phyloP scores from a whole-genome alignment of 1,140 invertebrate genomes.

The Triops longicaudatus region DNA sequence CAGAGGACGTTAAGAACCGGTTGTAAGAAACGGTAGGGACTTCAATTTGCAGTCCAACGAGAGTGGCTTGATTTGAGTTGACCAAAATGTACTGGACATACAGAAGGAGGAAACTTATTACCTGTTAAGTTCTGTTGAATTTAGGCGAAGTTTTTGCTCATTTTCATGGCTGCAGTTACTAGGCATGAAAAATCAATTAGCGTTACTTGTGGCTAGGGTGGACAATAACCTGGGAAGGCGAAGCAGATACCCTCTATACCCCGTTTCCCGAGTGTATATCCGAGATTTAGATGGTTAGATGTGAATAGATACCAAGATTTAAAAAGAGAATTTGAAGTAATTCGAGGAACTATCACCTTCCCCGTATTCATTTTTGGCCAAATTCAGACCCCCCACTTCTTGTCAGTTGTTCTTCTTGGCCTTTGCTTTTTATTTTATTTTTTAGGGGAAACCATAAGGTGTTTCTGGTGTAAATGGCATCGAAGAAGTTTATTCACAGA shows the following conservation, averaged over 20 bases:
- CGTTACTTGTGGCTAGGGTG: neutral
- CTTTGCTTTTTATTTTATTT: neutral
- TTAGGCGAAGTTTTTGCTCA: neutral
- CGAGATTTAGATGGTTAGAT: neutral
- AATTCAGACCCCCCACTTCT: neutral
- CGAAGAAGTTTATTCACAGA: neutral
- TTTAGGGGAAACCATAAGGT: neutral
- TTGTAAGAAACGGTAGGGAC: too few relatives aligned
- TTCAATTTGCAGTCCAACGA: too few relatives aligned
- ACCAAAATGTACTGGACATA: neutral
- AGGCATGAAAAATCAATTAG: neutral
- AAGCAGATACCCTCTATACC: neutral
- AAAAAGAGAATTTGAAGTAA: neutral
- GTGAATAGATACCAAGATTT: neutral
- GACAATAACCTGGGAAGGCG: neutral
- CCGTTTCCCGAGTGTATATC: neutral
- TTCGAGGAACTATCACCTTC: neutral
- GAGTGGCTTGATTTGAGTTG: neutral
- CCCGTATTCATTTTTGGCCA: neutral
- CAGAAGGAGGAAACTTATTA: neutral
- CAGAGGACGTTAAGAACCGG: too few relatives aligned
- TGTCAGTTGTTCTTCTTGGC: neutral
- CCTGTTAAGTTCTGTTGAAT: neutral
- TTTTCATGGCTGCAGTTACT: neutral
- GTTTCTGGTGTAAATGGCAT: neutral